Conservation (phyloP, 2,797 vertebrate species). For the Pipistrellus kuhlii region DNA sequence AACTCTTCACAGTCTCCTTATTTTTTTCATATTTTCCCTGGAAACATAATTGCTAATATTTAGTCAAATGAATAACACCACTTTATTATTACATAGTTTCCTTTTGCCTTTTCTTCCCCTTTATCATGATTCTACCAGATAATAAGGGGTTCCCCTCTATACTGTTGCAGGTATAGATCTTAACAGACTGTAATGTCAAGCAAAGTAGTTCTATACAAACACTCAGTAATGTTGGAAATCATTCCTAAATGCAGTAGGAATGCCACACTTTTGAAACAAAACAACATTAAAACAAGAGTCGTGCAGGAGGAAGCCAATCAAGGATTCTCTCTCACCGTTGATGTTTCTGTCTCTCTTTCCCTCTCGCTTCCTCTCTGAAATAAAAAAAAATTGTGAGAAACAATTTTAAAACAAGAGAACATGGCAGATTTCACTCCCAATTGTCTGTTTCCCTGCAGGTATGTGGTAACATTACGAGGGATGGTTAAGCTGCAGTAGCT, state of each 20-base stretch:
- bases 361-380: too few relatives aligned
- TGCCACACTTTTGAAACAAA: neutral
- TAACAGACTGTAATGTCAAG: neutral
- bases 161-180: neutral
- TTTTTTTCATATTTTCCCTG: neutral
- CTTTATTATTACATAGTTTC: neutral
- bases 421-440: neutral
- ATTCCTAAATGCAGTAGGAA: neutral
- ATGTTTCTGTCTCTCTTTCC: too few relatives aligned
- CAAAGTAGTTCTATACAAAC: slow-evolving; percentile 7
- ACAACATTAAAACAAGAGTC: neutral
- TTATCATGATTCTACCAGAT: neutral
- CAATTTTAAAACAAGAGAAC: slow-evolving; percentile 28
- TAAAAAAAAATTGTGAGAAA: neutral
- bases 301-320: too few relatives aligned
- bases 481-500: slow-evolving; percentile 54
- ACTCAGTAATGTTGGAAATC: neutral
- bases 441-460: slow-evolving; percentile 3
- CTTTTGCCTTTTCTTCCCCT: neutral
- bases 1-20: neutral
- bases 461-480: slow-evolving; percentile 4
- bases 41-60: neutral
- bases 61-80: neutral
- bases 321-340: too few relatives aligned
- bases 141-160: neutral